Base-by-base conservation (phyloP, 1,140 invertebrate genomes). In the Trichonephila clavata region DNA sequence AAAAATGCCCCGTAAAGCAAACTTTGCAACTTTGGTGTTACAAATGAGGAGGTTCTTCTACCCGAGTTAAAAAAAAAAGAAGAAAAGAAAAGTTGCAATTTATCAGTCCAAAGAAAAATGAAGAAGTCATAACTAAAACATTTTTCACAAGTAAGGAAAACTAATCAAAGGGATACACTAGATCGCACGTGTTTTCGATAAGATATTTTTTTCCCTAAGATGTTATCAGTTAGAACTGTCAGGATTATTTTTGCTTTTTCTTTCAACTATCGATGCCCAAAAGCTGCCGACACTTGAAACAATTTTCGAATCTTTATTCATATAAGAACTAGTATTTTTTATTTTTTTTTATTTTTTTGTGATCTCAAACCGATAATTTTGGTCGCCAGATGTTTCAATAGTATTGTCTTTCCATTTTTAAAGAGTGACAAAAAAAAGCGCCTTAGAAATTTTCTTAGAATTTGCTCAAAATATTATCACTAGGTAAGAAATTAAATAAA, bases 101-200 rank as follows among this genome's bases (percentile, higher is more conserved):
- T 87, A 87, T 87, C 86, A 87, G 21, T 43, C 59, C 10, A 39
- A 87, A 63, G 60, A 87, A 87, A 87, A 57, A 87, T 63, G 86
- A 65, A 63, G 60, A 87, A 87, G 86, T 63, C 86, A 87, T 57
- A 87, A 87, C 86, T 63, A 57, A 63, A 87, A 65, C 86, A 87
- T 87, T 87, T 87, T 87, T 87, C 86, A 87, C 61, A 18, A 87
- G 59, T 65, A 87, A 61, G 86, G 32, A 87, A 83, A 87, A 61
- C 59, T 87, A 87, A 87, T 87, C 86, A 87, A 57, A 65, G 63
- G 18, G 27, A 57, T 60, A 65, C 86, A 87, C 2, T 63, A 39
- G 86, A 77, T 77, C 71, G 60, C 59, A 63, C 59, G 24, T 57
- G 59, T 57, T 87, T 87, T 63, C 39, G 60, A 87, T 59, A 63